Evolutionary conservation across 2,797 vertebrate species (phyloP), one percentile per base, ranked within the genome.

Genomic region (Myotis daubentonii): DNA sequence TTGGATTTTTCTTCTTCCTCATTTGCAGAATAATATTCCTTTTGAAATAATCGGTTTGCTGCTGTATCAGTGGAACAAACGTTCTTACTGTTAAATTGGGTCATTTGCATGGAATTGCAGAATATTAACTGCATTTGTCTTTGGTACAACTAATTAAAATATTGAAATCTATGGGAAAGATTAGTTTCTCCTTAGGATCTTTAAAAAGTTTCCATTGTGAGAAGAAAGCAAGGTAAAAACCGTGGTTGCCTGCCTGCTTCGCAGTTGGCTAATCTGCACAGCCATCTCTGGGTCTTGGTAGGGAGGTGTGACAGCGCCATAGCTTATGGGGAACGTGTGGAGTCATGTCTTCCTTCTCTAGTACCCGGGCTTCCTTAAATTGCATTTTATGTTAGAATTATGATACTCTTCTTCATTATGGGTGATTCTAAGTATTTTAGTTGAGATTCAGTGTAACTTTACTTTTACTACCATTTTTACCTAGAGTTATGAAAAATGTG

Each of bases 61-160:
- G 17, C 66, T 94, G 2, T 71, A 19, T 55, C 76, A 70, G 72
- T 62, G 76, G n/a, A 94, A 20, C 1, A 49, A 83, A 88, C n/a
- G 53, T 91, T 86, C 22, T 66, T 92, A 74, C 19, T 23, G 5
- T 92, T 62, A 60, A 76, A 36, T 84, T 65, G 33, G 36, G 13
- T 78, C 25, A 70, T 75, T 95, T 89, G 41, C 25, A 22, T 96
- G 53, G 60, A 22, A 49, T 62, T 66, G 11, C 28, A 84, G 72
- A 76, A 23, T 85, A 47, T 84, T 85, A 38, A 71, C 68, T 94
- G 15, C 49, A 55, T 93, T 79, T 89, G 44, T 93, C 65, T 83
- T 85, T 74, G 74, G 33, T 74, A 80, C 0, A 28, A 70, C 85
- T 89, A 41, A 51, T 82, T 75, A 86, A 95, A 92, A 79, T 62